These are phyloP conservation scores for Cassiopea andromeda DNA, from an alignment of 30 jellyfish, hydroid and myxozoan species.

Conservation along the genomic window DNA sequence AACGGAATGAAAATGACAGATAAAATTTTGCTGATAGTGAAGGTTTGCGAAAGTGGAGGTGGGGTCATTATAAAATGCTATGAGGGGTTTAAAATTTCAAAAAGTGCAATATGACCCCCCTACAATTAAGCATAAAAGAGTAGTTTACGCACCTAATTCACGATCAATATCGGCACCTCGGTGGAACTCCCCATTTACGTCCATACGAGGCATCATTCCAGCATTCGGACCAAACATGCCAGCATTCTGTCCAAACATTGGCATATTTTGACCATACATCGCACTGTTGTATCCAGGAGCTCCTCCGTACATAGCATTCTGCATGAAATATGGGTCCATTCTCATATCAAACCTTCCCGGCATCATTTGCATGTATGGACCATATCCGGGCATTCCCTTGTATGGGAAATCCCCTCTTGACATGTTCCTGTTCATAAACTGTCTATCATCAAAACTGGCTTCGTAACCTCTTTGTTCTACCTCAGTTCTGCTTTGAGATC, in stretches of 20 bases:
- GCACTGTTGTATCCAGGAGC: constrained; percentile 46
- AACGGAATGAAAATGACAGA: no score
- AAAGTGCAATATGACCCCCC: no score
- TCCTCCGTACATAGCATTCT: constrained; percentile 57
- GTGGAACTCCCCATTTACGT: background rate
- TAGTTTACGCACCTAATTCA: constrained; percentile 3
- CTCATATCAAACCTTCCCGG: constrained; percentile 52
- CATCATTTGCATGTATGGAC: constrained; percentile 64
- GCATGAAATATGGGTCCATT: constrained; percentile 55
- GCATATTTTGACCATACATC: constrained; percentile 20
- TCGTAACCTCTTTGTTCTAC: constrained; percentile 3
- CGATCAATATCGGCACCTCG: constrained; percentile 20
- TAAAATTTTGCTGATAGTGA: no score
- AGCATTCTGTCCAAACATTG: background rate
- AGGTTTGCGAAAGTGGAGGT: no score
- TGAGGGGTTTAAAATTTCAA: no score
- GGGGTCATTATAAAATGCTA: no score
- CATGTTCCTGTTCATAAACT: constrained; percentile 3
- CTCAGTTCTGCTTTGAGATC: constrained; percentile 3
- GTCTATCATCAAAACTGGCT: background rate
- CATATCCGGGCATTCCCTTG: constrained; percentile 53
- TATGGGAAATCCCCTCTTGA: constrained; percentile 13
- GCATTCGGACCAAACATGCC: constrained; percentile 25
- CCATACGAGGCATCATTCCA: constrained; percentile 44
- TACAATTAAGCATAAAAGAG: background rate